Evolutionary conservation across 2,113 vertebrate species (phyloP).

Genomic region (Ivindomyrus marchei): DNA sequence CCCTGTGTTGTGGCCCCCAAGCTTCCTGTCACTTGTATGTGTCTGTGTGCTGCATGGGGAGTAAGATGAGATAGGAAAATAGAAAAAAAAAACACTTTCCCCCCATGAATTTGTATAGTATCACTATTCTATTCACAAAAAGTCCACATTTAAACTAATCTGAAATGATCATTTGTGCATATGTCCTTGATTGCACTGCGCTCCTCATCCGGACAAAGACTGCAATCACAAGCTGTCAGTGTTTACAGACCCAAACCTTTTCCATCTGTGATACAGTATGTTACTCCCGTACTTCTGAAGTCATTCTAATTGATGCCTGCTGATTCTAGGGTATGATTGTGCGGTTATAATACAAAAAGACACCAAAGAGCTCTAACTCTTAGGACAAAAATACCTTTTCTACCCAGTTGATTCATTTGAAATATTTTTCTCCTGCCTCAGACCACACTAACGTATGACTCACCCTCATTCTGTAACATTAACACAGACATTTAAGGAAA

Average conservation of each 20-base stretch:
- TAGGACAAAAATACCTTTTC: background rate
- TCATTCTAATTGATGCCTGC: background rate
- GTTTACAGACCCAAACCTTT: background rate
- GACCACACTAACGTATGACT: background rate
- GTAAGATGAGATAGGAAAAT: background rate
- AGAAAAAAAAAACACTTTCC: background rate
- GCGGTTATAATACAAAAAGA: background rate
- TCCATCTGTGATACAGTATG: background rate
- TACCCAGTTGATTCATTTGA: background rate
- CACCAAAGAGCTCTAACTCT: background rate
- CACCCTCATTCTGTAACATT: background rate
- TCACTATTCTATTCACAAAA: background rate
- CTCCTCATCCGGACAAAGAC: background rate
- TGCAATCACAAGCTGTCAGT: background rate
- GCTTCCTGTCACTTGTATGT: background rate
- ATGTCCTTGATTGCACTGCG: background rate
- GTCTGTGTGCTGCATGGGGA: background rate
- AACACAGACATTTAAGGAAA: background rate
- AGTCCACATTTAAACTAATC: background rate
- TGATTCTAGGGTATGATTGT: background rate
- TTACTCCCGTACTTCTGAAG: background rate
- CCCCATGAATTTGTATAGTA: background rate
- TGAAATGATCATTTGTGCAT: background rate
- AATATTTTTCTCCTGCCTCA: background rate
- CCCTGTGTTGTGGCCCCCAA: background rate